Evolutionary conservation across 2,113 vertebrate genomes (phyloP).

Genomic region (Platycercus adscitus): DNA sequence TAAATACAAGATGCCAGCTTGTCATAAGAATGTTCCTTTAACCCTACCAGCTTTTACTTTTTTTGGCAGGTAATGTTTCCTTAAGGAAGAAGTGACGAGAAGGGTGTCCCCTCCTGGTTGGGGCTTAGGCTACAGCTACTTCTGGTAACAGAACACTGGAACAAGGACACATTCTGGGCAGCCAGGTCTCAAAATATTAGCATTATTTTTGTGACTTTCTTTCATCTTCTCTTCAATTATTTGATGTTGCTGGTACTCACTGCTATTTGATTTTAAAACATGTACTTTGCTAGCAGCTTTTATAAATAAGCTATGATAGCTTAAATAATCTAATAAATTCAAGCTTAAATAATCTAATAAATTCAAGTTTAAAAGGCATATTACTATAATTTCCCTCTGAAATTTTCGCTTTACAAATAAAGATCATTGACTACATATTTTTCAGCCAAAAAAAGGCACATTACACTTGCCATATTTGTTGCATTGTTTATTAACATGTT

Average conservation of each 20-base stretch:
- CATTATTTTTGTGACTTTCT: background rate
- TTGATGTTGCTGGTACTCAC: background rate
- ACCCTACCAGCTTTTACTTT: conserved; percentile 1
- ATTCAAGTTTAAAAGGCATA: background rate
- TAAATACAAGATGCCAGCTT: conserved; percentile 38
- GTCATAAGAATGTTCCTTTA: conserved; percentile 37
- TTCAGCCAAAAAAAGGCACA: background rate
- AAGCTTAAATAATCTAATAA: background rate
- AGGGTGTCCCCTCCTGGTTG: background rate
- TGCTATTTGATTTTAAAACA: background rate
- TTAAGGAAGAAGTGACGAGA: conserved; percentile 13
- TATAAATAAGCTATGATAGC: background rate
- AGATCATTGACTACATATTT: background rate
- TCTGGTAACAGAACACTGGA: background rate
- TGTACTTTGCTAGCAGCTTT: background rate
- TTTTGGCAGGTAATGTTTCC: conserved; percentile 56
- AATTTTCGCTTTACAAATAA: background rate
- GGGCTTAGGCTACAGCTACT: background rate
- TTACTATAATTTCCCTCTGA: background rate
- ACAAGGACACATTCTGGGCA: background rate
- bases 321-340: background rate
- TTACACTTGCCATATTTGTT: background rate
- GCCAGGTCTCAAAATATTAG: background rate
- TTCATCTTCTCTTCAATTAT: background rate
- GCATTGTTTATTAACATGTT: background rate